Base-by-base conservation (phyloP, 2,113 vertebrate genomes). In the Lasiurus cinereus region DNA sequence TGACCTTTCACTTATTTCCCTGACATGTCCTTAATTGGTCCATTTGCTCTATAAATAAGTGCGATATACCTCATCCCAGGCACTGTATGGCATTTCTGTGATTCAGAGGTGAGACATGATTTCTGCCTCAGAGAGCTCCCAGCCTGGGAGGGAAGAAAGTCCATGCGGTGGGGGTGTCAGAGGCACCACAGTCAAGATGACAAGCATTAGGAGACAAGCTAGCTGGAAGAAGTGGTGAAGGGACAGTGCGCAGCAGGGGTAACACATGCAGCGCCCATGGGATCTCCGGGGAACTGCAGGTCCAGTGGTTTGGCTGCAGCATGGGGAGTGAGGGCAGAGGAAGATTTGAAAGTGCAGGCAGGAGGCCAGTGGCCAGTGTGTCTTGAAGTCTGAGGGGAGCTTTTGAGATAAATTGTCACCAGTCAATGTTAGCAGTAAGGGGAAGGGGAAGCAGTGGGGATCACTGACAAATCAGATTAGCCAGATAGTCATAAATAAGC, bases 181-280 rank as follows among this genome's bases (percentile, higher is more conserved):
- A 52, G 22, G 8, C 64, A 8, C 56, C 48, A 39, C 1, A 4
- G 21, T 6, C 2, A 52, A 64, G 19, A 13, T 21, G 79, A 21
- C n/a, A 5, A 27, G 24, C 14, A 39, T 72, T 24, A 29, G 27
- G n/a, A 19, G 1, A 33, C 31, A 24, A 46, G 33, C 36, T 22
- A 52, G 36, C n/a, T 13, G n/a, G 24, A 15, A 39, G 43, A 85
- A 18, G 24, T 15, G 22, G 74, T 8, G 16, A 54, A 69, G 31
- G 48, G 80, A n/a, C 48, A 4, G 19, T 14, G 9, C 31, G 54
- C 52, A 29, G 19, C 27, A 33, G 86, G 33, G 33, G 31, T 14
- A 16, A 31, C 24, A 3, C 7, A 1, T 21, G 24, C 11, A 33
- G 22, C 27, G 74, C 22, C 4, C 0, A 5, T 3, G 3, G 33